Evolutionary conservation across 1,140 invertebrate genomes (phyloP).

Genomic region (Diachasma alloeum): DNA sequence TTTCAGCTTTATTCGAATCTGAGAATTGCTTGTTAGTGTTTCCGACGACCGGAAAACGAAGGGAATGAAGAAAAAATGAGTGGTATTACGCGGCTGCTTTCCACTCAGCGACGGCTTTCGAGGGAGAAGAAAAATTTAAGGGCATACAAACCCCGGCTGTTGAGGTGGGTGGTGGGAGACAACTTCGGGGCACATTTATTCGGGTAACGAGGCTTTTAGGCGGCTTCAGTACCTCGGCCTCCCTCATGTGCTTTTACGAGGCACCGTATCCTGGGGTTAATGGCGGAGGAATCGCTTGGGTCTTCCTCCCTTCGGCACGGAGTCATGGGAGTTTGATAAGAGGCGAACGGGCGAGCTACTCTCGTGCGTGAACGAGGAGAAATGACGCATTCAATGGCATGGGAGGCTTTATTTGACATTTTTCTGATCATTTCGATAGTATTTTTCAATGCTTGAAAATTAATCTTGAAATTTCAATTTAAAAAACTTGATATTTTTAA

Average conservation of each 20-base stretch:
- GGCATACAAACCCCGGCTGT: neutral
- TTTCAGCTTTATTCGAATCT: neutral
- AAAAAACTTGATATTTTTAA: too few relatives aligned
- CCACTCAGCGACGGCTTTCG: neutral
- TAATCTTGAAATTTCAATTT: too few relatives aligned
- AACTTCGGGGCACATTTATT: constrained; percentile 25
- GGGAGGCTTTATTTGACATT: too few relatives aligned
- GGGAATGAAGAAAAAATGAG: neutral
- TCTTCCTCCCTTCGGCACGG: constrained; percentile 18
- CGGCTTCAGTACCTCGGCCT: constrained; percentile 32
- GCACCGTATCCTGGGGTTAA: constrained; percentile 30
- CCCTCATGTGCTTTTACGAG: constrained; percentile 32
- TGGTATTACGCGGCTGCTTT: neutral
- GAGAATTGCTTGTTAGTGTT: neutral
- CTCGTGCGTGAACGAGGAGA: too few relatives aligned
- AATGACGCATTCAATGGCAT: too few relatives aligned
- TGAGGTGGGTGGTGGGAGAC: neutral
- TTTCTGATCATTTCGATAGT: too few relatives aligned
- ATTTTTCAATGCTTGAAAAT: too few relatives aligned
- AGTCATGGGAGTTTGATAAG: constrained; percentile 13
- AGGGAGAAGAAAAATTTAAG: constrained; percentile 22
- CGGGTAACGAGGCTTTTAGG: constrained; percentile 37
- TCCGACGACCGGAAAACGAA: neutral
- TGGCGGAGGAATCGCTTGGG: constrained; percentile 26
- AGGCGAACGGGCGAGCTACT: constrained; percentile 15